A percentile compares a stretch with the other conserved stretches of the same genome.
Conservation (phyloP, 1,140 invertebrate genomes). For the Neocloeon triangulifer region DNA sequence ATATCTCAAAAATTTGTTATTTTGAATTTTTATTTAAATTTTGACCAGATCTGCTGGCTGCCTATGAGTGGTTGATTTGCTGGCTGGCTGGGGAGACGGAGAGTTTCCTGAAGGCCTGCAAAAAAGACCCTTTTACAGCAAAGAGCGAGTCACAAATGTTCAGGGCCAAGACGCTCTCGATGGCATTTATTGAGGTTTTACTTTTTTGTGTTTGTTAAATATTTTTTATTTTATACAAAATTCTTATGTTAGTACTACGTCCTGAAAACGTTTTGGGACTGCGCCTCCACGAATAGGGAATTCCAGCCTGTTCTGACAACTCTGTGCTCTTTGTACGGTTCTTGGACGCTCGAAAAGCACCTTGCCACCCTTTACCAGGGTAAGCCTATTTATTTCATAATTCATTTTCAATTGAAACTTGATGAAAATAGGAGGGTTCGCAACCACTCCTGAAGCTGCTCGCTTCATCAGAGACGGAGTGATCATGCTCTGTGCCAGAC, state of each 20-base stretch:
- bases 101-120: slow-evolving; percentile 14
- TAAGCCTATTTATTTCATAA: slow-evolving; percentile 5
- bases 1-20: no score
- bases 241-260: slow-evolving; percentile 29
- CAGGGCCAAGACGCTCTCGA: slow-evolving; percentile 36
- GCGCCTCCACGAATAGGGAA: slow-evolving; percentile 17
- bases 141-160: slow-evolving; percentile 54
- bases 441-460: not conserved
- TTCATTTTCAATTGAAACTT: not conserved
- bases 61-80: slow-evolving; percentile 66
- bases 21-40: slow-evolving; percentile 7
- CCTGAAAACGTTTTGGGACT: slow-evolving; percentile 28
- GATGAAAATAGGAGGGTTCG: not conserved
- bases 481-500: slow-evolving; percentile 35
- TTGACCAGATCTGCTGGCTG: slow-evolving; percentile 40
- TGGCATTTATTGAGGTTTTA: slow-evolving; percentile 33
- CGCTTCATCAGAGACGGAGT: slow-evolving; percentile 24
- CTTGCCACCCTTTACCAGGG: slow-evolving; percentile 19
- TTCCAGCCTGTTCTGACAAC: slow-evolving; percentile 14
- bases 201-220: slow-evolving; percentile 4
- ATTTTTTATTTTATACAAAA: slow-evolving; percentile 5
- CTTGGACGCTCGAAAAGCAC: slow-evolving; percentile 33
- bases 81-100: slow-evolving; percentile 17
- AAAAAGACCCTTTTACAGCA: slow-evolving; percentile 36
- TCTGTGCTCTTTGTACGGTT: slow-evolving; percentile 16